These are phyloP conservation scores for Carpatolechia fugitivella DNA, from an alignment of 2,888 invertebrate species.

Conservation along the genomic window DNA sequence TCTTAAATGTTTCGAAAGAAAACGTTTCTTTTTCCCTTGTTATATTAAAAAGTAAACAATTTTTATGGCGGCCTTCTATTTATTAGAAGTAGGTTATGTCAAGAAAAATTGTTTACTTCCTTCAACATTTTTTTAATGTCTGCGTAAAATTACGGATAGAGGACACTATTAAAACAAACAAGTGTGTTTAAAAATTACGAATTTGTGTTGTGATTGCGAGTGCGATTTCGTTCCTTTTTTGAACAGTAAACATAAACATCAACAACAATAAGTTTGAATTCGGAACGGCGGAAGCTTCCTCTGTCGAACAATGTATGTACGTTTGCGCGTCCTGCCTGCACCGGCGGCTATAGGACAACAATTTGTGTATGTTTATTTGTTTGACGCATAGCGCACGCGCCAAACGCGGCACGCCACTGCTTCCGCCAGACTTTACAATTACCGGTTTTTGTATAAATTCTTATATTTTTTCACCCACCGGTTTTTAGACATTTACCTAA, in stretches of 20 bases:
- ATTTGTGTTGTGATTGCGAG: not conserved
- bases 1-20: too few species aligned
- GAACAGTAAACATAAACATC: conserved; percentile 15
- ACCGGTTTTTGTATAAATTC: not conserved
- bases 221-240: not conserved
- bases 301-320: conserved; percentile 25
- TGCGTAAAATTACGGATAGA: not conserved
- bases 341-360: not conserved
- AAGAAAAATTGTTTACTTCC: conserved; percentile 4
- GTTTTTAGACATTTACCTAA: not conserved
- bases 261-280: conserved; percentile 14
- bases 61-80: too few species aligned
- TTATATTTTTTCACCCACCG: not conserved
- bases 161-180: not conserved
- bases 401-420: conserved; percentile 34
- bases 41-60: too few species aligned
- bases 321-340: conserved; percentile 28
- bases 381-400: conserved; percentile 35
- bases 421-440: conserved; percentile 13
- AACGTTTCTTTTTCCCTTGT: too few species aligned
- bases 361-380: conserved; percentile 36
- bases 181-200: not conserved
- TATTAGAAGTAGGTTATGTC: not conserved
- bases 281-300: conserved; percentile 36
- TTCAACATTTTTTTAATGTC: not conserved